Conservation (phyloP, 1,140 invertebrate genomes). For the Agraylea sexmaculata region DNA sequence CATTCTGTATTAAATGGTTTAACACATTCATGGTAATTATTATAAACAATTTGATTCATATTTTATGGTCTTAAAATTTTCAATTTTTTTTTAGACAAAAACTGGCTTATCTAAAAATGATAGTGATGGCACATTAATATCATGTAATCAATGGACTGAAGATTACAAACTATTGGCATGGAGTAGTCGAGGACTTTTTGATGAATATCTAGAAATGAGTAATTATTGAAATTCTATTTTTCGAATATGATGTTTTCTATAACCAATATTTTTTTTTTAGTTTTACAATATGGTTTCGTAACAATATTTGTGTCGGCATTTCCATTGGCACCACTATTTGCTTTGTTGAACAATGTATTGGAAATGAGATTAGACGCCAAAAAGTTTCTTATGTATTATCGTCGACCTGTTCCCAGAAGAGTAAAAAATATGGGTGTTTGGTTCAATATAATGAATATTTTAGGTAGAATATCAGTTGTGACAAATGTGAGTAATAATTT, state of each 20-base stretch:
- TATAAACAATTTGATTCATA: neutral
- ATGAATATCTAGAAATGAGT: slow-evolving; percentile 85
- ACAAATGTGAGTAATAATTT: slow-evolving; percentile 72
- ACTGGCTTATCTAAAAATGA: slow-evolving; percentile 13
- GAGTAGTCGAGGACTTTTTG: slow-evolving; percentile 55
- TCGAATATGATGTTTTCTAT: neutral
- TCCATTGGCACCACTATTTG: slow-evolving; percentile 21
- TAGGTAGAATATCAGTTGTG: slow-evolving; percentile 82
- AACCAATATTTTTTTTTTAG: slow-evolving; percentile 33
- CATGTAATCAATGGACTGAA: slow-evolving; percentile 58
- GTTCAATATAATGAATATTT: slow-evolving; percentile 80
- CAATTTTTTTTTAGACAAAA: slow-evolving; percentile 5
- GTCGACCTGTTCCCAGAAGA: slow-evolving; percentile 74
- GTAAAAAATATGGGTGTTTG: slow-evolving; percentile 84
- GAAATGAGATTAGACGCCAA: slow-evolving; percentile 83
- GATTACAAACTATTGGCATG: slow-evolving; percentile 64
- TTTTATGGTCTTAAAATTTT: neutral
- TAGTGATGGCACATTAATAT: slow-evolving; percentile 23
- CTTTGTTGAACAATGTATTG: slow-evolving; percentile 31
- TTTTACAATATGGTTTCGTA: slow-evolving; percentile 78
- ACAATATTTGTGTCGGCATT: slow-evolving; percentile 53
- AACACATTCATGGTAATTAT: slow-evolving; percentile 17
- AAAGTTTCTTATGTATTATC: slow-evolving; percentile 72
- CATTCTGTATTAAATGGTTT: slow-evolving; percentile 15
- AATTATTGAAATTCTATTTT: slow-evolving; percentile 10